These are phyloP conservation scores for Monomorium pharaonis DNA, from an alignment of 1,140 invertebrate genomes.

Conservation along the genomic window DNA sequence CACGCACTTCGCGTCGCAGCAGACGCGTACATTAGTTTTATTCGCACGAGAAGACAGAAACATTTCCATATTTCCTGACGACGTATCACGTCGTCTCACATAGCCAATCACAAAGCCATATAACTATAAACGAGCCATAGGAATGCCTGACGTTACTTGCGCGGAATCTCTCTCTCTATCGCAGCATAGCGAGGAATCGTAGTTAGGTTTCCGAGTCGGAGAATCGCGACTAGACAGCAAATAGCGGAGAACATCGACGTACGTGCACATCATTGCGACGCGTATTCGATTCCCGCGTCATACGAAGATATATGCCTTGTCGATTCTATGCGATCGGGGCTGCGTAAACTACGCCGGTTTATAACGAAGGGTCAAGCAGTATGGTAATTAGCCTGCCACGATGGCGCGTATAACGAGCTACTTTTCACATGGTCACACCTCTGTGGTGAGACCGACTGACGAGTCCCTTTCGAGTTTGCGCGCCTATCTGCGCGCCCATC, in stretches of 20 bases:
- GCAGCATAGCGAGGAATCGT: background rate
- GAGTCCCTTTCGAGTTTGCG: slow-evolving; percentile 27
- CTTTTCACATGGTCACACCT: slow-evolving; percentile 61
- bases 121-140: slow-evolving; percentile 21
- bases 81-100: background rate
- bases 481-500: slow-evolving; percentile 2
- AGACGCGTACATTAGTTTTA: background rate
- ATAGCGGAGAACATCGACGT: background rate
- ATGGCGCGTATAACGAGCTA: slow-evolving; percentile 71
- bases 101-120: slow-evolving; percentile 26
- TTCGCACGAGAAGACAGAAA: background rate
- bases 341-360: background rate
- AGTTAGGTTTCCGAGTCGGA: background rate
- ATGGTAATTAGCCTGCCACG: slow-evolving; percentile 74
- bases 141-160: slow-evolving; percentile 18
- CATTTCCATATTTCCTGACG: background rate
- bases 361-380: slow-evolving; percentile 70
- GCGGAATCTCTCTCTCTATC: slow-evolving; percentile 12
- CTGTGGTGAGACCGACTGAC: background rate
- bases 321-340: background rate
- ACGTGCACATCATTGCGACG: background rate
- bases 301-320: background rate
- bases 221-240: slow-evolving; percentile 2
- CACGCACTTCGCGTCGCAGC: background rate
- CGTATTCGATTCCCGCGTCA: background rate